Base-by-base conservation (phyloP, 2,797 vertebrate genomes). In the Tinamus major region DNA sequence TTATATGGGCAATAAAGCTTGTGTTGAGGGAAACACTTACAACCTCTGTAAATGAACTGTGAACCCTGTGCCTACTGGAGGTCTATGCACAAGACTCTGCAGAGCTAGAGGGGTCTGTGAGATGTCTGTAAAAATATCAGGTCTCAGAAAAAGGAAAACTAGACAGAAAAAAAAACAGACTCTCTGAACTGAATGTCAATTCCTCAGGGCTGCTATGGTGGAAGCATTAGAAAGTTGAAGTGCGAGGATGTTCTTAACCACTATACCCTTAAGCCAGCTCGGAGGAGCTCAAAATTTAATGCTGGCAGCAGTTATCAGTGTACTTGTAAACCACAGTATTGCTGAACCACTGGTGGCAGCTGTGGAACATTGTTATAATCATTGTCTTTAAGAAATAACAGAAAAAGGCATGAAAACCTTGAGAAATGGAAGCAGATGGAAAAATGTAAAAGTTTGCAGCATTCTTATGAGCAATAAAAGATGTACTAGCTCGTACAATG, bases 11-110 rank as follows among this genome's bases (percentile, higher is more conserved):
- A 19, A 1, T 63, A 70, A 44, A 33, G 41, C 9, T 44, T 48
- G 6, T 48, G 15, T n/a, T 51, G 2, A 17, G 9, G 24, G 17
- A 17, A 35, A 46, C 15, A 15, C 0, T 0, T 9, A 26, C 33
- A 55, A 29, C 6, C 9, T 76, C 33, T 81, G 18, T 56, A 62
- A 64, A 39, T 61, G 16, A 48, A 21, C 13, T 69, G 2, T 33
- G 9, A 68, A 26, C 67, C 59, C 70, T 23, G 7, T 48, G 31
- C 49, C 5, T 16, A 2, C 27, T 14, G 12, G 9, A 88, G 17
- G 17, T 42, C 70, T 58, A 46, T 8, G 55, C 0, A 1, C 6
- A 44, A 31, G 31, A 23, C 15, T 48, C 19, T 11, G 10, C 13
- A 55, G n/a, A 79, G 9, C 5, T 55, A 0, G 41, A 33, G 58